phyloP scores from a whole-genome alignment of 2,113 vertebrate species.

The Sinocyclocheilus anshuiensis region DNA sequence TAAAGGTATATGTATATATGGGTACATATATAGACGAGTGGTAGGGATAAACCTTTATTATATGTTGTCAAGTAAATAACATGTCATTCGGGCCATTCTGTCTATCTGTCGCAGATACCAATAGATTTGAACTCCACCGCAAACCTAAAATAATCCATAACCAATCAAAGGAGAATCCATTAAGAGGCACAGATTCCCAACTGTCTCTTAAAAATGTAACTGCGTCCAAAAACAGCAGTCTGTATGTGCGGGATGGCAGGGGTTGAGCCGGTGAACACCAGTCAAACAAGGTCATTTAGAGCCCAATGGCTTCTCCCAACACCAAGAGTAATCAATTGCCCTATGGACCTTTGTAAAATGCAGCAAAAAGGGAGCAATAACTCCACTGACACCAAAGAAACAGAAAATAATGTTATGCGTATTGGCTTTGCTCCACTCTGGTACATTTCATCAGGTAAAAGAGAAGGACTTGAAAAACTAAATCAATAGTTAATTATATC shows the following conservation, averaged over 20 bases:
- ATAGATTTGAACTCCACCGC: constrained; percentile 8
- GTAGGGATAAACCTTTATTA: background rate
- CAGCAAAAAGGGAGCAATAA: constrained; percentile 49
- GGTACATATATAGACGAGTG: background rate
- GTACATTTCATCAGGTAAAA: constrained; percentile 60
- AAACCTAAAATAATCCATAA: background rate
- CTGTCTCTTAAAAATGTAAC: background rate
- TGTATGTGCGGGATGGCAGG: background rate
- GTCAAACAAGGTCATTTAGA: constrained; percentile 61
- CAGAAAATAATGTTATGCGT: constrained; percentile 52
- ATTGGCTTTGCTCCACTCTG: constrained; percentile 44
- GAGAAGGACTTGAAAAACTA: constrained; percentile 53
- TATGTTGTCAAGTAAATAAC: constrained; percentile 16
- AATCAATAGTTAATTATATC: constrained; percentile 73
- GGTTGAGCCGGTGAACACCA: background rate
- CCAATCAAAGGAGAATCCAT: constrained; percentile 22
- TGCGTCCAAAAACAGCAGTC: constrained; percentile 16
- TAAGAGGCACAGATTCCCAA: constrained; percentile 26
- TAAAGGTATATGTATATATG: background rate
- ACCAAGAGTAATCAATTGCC: constrained; percentile 65
- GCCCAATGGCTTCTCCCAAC: constrained; percentile 51
- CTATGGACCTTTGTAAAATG: constrained; percentile 56
- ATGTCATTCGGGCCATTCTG: background rate
- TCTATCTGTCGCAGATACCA: background rate
- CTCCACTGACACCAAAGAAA: constrained; percentile 46